Percentiles rank a stretch among this genome's conserved stretches.
phyloP scores from a whole-genome alignment of 1,140 invertebrate genomes.

The Ptiloglossa arizonensis region DNA sequence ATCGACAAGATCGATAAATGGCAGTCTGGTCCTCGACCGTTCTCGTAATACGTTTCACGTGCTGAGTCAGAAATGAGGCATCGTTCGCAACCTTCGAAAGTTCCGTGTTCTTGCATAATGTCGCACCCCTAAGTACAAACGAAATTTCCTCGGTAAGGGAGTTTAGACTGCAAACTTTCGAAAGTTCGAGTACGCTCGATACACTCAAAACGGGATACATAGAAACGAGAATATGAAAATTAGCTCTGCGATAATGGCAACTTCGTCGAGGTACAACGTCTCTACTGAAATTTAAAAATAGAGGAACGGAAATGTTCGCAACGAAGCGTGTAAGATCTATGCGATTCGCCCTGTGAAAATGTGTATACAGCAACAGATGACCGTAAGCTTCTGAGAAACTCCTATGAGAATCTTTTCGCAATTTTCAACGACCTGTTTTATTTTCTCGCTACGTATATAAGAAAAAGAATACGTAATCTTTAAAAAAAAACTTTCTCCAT shows the following conservation, averaged over 20 bases:
- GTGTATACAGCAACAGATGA: no score
- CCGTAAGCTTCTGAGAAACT: no score
- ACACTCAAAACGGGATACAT: not conserved
- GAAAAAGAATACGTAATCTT: no score
- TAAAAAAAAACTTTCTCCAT: no score
- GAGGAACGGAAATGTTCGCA: no score
- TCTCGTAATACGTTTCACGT: not conserved
- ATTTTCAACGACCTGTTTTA: no score
- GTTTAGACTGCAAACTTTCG: slow-evolving; percentile 23
- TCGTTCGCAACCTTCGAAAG: slow-evolving; percentile 23
- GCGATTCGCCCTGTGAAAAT: no score
- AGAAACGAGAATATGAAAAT: not conserved
- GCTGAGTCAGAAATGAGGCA: slow-evolving; percentile 18
- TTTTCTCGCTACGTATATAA: no score
- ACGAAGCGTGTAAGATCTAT: no score
- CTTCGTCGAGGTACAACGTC: not conserved
- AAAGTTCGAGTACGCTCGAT: not conserved
- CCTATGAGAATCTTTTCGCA: no score
- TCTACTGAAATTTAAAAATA: not conserved
- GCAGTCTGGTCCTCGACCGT: not conserved
- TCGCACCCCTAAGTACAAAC: slow-evolving; percentile 4
- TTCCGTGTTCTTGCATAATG: slow-evolving; percentile 49
- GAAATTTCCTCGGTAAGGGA: not conserved
- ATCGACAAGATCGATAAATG: not conserved
- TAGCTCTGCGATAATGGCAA: not conserved